These are phyloP conservation scores for Sipha maydis DNA, from an alignment of 2,888 invertebrate genomes.

Conservation along the genomic window DNA sequence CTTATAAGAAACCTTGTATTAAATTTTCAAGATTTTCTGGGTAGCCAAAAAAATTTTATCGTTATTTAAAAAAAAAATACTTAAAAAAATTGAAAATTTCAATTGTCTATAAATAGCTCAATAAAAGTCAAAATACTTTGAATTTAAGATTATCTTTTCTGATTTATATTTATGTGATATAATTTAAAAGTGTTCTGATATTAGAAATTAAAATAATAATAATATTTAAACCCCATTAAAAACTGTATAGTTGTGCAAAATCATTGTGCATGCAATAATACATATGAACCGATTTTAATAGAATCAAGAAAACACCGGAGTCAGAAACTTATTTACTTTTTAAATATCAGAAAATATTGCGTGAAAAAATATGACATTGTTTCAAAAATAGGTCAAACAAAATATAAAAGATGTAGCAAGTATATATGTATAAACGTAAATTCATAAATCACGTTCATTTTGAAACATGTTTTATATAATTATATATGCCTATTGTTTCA, in stretches of 20 bases:
- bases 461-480: background rate
- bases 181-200: background rate
- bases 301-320: background rate
- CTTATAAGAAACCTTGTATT: too few species aligned
- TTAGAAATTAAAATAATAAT: background rate
- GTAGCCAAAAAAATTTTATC: too few species aligned
- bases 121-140: too few species aligned
- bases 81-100: too few species aligned
- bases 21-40: too few species aligned
- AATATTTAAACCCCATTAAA: background rate
- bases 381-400: constrained; percentile 11
- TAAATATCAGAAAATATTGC: background rate
- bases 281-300: background rate
- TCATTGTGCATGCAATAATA: background rate
- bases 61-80: too few species aligned
- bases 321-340: background rate
- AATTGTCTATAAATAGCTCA: too few species aligned
- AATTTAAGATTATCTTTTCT: background rate
- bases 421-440: background rate
- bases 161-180: background rate
- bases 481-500: background rate
- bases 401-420: background rate
- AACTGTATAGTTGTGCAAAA: background rate
- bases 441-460: background rate
- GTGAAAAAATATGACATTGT: background rate